Evolutionary conservation across 2,113 vertebrate species (phyloP).

Genomic region (Mellivora capensis): DNA sequence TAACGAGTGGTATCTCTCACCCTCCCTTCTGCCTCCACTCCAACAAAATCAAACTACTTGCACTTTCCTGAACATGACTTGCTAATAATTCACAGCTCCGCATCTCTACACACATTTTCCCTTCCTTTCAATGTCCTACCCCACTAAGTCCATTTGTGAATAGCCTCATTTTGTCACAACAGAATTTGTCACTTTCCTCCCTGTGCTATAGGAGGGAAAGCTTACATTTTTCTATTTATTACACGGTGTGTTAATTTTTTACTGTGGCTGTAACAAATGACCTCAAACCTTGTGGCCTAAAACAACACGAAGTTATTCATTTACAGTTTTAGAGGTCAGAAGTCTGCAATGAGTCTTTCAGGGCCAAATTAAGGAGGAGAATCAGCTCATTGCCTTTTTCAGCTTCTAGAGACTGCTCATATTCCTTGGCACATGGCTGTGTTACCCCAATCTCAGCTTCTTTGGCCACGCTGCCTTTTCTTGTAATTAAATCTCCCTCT

Average conservation of each 20-base stretch:
- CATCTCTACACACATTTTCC: neutral
- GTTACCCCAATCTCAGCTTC: neutral
- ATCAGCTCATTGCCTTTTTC: neutral
- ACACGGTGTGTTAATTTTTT: neutral
- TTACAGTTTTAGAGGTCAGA: neutral
- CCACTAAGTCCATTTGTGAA: neutral
- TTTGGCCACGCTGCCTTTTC: neutral
- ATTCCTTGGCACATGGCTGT: neutral
- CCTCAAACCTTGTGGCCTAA: neutral
- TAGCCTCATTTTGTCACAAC: neutral
- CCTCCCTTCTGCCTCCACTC: neutral
- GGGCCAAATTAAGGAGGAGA: neutral
- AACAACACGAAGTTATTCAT: neutral
- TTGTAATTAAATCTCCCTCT: neutral
- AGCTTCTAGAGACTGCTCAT: neutral
- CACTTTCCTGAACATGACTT: neutral
- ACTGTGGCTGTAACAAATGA: neutral
- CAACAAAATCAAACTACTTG: constrained; percentile 12
- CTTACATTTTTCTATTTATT: neutral
- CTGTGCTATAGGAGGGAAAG: neutral
- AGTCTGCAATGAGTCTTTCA: neutral
- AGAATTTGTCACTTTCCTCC: neutral
- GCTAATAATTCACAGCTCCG: neutral
- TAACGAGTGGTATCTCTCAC: neutral
- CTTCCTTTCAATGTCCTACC: neutral